Evolutionary conservation across 2,888 invertebrate species (phyloP).

Genomic region (Pimpla rufipes): DNA sequence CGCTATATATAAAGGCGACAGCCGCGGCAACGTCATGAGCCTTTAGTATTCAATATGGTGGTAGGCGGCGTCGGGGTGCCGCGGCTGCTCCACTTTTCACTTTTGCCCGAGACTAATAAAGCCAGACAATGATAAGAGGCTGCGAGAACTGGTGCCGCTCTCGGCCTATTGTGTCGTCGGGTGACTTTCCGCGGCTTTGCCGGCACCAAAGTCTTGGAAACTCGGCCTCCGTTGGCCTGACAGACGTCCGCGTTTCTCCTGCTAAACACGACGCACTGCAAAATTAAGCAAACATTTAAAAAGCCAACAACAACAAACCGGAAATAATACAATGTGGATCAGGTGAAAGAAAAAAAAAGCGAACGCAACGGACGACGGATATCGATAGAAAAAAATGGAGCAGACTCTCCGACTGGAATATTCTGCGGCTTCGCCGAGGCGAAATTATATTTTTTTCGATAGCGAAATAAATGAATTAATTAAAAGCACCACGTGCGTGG

Average conservation of each 20-base stretch:
- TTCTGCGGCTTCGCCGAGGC: no score
- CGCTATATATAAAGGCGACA: neutral
- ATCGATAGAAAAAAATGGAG: no score
- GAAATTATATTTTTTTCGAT: no score
- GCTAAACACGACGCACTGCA: neutral
- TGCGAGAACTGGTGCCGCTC: conserved; percentile 38
- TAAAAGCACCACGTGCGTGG: no score
- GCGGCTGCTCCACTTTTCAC: conserved; percentile 39
- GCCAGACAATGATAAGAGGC: conserved; percentile 45
- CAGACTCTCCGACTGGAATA: no score
- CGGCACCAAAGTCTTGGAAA: conserved; percentile 8
- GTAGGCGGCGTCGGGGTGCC: conserved; percentile 7
- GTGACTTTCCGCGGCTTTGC: conserved; percentile 14
- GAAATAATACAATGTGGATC: no score
- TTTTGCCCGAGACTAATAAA: conserved; percentile 43
- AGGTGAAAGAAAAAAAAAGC: no score
- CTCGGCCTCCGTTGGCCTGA: neutral
- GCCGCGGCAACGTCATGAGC: neutral
- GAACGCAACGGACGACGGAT: no score
- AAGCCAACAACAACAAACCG: no score
- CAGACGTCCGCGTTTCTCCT: no score
- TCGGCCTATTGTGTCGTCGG: conserved; percentile 5
- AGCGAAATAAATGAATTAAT: no score
- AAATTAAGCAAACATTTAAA: neutral
- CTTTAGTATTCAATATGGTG: conserved; percentile 4